Base-by-base conservation (phyloP, 2,888 invertebrate genomes). In the Drosophila austrosaltans region DNA sequence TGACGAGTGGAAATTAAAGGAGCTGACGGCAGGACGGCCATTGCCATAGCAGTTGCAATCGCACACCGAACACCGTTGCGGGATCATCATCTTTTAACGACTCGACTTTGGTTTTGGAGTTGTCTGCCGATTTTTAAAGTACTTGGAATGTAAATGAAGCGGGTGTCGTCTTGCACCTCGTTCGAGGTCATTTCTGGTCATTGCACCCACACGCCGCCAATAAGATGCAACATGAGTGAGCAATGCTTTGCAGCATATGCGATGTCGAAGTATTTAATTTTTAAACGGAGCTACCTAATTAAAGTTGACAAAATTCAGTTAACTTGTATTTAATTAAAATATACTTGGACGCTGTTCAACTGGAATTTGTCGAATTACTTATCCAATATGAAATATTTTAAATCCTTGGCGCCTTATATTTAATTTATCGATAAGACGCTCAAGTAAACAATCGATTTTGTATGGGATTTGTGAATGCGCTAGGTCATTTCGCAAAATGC, bases 1-100 rank as follows among this genome's bases (percentile, higher is more conserved):
- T 84, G 83, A 84, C 84, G 83, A 84, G 90, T 87, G 83, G 77
- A 89, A 89, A 89, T 89, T 87, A 90, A 87, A 90, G 87, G 89
- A 90, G 77, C 82, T 81, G 81, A 78, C 78, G 75, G 73, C 72
- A 63, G 80, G 69, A 67, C 61, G 44, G 62, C 62, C 62, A 44
- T 66, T 40, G 42, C 75, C 2, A 36, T 36, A 69, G 40, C 40
- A 60, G 44, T 67, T 53, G 59, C 76, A 63, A 65, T 76, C 76
- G n/a, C 71, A 65, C 57, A 63, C 63, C 72, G 58, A 66, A 60
- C 60, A 60, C 67, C 66, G n/a, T 59, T 68, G 78, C 80, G 81
- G 81, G 72, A 83, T 66, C 70, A 72, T 61, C 69, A 54, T 63
- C 73, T 87, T 89, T 83, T 89, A 87, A 89, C 85, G 89, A 87